Base-by-base conservation (phyloP, 2,797 vertebrate genomes). In the Poeciliopsis infans region DNA sequence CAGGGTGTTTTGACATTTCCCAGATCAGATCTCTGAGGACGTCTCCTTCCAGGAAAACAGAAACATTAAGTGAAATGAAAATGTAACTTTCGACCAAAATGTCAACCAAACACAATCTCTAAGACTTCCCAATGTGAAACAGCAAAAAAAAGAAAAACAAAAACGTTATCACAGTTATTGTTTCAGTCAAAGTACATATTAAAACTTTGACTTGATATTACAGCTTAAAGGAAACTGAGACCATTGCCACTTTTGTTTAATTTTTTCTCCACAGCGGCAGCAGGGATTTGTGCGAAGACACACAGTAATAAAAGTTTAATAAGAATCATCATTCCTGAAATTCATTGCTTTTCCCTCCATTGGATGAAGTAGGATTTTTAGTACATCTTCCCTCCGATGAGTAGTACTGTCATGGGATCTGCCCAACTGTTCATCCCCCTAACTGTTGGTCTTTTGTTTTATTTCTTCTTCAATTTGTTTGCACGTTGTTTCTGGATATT, bases 401-500 rank as follows among this genome's bases (percentile, higher is more conserved):
- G 81, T 83, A 83, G 92, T 80, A 28, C 73, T 77, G 74, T 85
- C 86, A 87, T 11, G 70, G 83, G 73, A 82, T 82, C 81, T 83
- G 79, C 71, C 86, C 83, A 82, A 85, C 87, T 85, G 83, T 81
- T 91, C 83, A 71, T 85, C 79, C 82, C 64, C 39, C 7, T 79
- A 77, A 89, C 87, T 79, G 84, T 77, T 70, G 74, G 75, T 71
- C 70, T 75, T 80, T 66, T 69, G 79, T 36, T 83, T 87, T 85
- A 83, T 85, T 87, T 87, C 83, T 51, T 70, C 77, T 74, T 87
- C 81, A 79, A 82, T 88, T 90, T 87, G 77, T 64, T 82, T 57
- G 45, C 84, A 83, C 83, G 86, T 92, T 91, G 85, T 94, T 87
- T 90, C 82, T 88, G 77, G 74, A 91, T 91, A 92, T 94, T 93